Evolutionary conservation across 2,113 vertebrate genomes (phyloP).

Genomic region (Podarcis cretensis): DNA sequence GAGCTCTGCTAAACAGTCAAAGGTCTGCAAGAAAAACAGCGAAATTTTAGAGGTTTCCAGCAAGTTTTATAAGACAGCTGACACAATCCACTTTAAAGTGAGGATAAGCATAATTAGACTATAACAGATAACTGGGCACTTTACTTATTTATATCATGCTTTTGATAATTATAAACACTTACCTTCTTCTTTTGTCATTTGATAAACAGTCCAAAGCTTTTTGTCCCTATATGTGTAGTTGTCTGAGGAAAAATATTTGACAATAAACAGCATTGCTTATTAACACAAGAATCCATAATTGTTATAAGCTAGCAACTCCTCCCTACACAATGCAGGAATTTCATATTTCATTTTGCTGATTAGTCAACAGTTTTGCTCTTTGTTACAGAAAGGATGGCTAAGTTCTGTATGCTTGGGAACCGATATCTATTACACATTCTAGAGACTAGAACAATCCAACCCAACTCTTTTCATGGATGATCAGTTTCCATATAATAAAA

Average conservation of each 20-base stretch:
- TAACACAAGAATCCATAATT: background rate
- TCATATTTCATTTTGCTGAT: background rate
- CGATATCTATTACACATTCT: background rate
- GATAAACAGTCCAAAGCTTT: conserved; percentile 85
- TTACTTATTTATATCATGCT: background rate
- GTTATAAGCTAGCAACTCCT: background rate
- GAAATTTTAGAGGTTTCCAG: background rate
- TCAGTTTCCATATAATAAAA: background rate
- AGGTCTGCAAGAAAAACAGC: background rate
- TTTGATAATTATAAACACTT: conserved; percentile 28
- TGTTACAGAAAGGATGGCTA: background rate
- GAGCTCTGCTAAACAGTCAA: background rate
- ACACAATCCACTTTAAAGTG: background rate
- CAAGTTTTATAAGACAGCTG: background rate
- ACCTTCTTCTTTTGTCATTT: conserved; percentile 83
- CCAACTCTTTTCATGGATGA: too few species aligned
- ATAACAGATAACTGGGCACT: background rate
- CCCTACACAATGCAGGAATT: background rate
- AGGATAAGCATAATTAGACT: background rate
- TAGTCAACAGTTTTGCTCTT: background rate
- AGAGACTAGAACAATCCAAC: background rate
- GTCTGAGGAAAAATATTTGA: conserved; percentile 71
- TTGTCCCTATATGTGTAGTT: conserved; percentile 79
- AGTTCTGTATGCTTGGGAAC: background rate
- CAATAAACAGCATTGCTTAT: background rate